Conservation (phyloP, 2,113 vertebrate species). For the Erythrocercus mccallii region DNA sequence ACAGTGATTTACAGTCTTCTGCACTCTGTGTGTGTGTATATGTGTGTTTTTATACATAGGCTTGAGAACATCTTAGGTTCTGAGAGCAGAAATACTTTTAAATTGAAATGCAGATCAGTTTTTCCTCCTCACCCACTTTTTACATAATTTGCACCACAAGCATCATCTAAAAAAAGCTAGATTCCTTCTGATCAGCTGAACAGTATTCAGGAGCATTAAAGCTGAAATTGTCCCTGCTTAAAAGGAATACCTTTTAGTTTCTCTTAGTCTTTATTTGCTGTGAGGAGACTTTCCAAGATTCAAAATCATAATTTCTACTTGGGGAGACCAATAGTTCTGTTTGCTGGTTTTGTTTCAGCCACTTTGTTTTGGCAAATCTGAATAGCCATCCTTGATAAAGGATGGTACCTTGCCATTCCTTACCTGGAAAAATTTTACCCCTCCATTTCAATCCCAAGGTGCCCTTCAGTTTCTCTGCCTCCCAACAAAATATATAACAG, state of each 20-base stretch:
- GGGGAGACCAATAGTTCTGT: not conserved
- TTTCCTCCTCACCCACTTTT: constrained; percentile 25
- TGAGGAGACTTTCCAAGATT: not conserved
- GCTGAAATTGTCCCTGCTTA: constrained; percentile 4
- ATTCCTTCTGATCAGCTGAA: constrained; percentile 26
- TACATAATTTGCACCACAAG: constrained; percentile 34
- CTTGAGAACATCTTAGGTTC: not conserved
- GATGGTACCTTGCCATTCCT: not conserved
- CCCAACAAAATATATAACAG: not conserved
- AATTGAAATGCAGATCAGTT: constrained; percentile 30
- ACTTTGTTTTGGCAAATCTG: not conserved
- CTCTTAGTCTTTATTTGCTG: not conserved
- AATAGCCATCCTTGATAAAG: not conserved
- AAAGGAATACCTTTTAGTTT: not conserved
- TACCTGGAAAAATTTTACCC: not conserved
- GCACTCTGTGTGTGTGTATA: not conserved
- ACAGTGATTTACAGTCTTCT: not conserved
- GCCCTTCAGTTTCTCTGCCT: not conserved
- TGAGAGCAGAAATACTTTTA: not conserved
- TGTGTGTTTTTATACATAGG: not conserved
- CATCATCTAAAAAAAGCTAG: constrained; percentile 15
- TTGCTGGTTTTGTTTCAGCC: not conserved
- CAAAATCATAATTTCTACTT: not conserved
- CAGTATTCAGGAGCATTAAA: not conserved
- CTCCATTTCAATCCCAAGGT: not conserved